phyloP scores from a whole-genome alignment of 1,140 invertebrate species.

The Ladona fulva region DNA sequence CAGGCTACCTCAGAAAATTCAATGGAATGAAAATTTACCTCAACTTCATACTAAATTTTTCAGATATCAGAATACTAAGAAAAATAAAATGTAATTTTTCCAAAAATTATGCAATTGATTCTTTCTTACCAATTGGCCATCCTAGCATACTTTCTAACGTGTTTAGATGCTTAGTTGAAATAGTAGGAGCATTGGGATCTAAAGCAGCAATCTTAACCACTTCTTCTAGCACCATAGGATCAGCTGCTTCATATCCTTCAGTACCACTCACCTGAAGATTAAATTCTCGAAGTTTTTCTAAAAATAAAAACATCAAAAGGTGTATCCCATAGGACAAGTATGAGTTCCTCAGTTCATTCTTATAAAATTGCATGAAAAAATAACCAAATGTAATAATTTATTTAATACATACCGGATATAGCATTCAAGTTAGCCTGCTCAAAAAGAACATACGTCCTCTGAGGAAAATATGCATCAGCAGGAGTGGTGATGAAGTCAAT shows the following conservation, averaged over 20 bases:
- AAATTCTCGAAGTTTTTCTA: slow-evolving; percentile 59
- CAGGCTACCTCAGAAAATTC: too few relatives aligned
- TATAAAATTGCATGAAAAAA: too few relatives aligned
- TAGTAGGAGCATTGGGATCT: slow-evolving; percentile 21
- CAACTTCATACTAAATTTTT: too few relatives aligned
- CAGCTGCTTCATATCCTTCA: slow-evolving; percentile 35
- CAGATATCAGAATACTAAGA: too few relatives aligned
- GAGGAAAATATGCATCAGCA: slow-evolving; percentile 37
- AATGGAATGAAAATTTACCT: too few relatives aligned
- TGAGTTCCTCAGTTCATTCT: too few relatives aligned
- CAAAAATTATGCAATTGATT: too few relatives aligned
- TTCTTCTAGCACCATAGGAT: slow-evolving; percentile 46
- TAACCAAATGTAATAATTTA: slow-evolving; percentile 31
- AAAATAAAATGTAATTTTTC: too few relatives aligned
- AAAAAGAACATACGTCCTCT: slow-evolving; percentile 44
- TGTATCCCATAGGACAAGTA: too few relatives aligned
- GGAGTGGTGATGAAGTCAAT: slow-evolving; percentile 13
- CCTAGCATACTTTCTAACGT: slow-evolving; percentile 56
- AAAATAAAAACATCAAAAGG: slow-evolving; percentile 25
- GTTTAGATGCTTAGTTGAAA: slow-evolving; percentile 40
- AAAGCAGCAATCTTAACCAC: slow-evolving; percentile 48
- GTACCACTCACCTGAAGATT: slow-evolving; percentile 47
- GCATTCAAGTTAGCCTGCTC: slow-evolving; percentile 54
- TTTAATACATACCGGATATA: slow-evolving; percentile 42
- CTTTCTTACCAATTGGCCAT: slow-evolving; percentile 59